Base-by-base conservation (phyloP, 2,113 vertebrate genomes). In the Varanus komodoensis region DNA sequence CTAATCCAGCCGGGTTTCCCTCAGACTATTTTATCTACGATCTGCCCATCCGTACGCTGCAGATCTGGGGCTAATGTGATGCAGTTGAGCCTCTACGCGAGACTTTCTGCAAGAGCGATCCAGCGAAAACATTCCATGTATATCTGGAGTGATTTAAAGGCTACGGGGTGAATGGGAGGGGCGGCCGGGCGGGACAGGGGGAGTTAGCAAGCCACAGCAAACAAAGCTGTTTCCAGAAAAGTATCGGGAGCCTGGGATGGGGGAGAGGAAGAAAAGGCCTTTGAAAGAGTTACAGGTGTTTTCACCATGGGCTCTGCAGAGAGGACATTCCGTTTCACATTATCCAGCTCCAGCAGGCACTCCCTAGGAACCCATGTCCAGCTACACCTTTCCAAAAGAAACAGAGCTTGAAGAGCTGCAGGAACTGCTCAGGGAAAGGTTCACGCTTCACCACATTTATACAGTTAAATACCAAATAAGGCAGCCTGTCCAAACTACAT, bases 121-220 rank as follows among this genome's bases (percentile, higher is more conserved):
- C 92, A 88, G 54, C 57, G 27, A 79, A 90, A 82, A 79, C 92
- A 94, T 94, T 92, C 94, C 94, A 91, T 87, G 84, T 38, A 50
- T 88, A 61, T 27, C 80, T 27, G 89, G 77, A 74, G 90, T 54
- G 91, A 92, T 90, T 91, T 79, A 87, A 88, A 54, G 91, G 67
- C 87, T 86, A 61, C 71, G n/a, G 82, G 27, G 91, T 64, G 17
- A 38, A 44, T 48, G 17, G 14, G 85, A 38, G 38, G 61, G 52
- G 61, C 44, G 32, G 50, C 44, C n/a, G n/a, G 83, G 74, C 57
- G 5, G 25, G 2, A 1, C 27, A 12, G 73, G 32, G 8, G 86
- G 91, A 38, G 25, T 67, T 54, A 3, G 1, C 50, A 54, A n/a
- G 78, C 73, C 6, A n/a, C 34, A 48, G 1, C 90, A 61, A 84